Percentiles rank a stretch among this genome's conserved stretches.
These are phyloP conservation scores for Sarcophaga peregrina DNA, from an alignment of 1,140 invertebrate species.

Conservation along the genomic window DNA sequence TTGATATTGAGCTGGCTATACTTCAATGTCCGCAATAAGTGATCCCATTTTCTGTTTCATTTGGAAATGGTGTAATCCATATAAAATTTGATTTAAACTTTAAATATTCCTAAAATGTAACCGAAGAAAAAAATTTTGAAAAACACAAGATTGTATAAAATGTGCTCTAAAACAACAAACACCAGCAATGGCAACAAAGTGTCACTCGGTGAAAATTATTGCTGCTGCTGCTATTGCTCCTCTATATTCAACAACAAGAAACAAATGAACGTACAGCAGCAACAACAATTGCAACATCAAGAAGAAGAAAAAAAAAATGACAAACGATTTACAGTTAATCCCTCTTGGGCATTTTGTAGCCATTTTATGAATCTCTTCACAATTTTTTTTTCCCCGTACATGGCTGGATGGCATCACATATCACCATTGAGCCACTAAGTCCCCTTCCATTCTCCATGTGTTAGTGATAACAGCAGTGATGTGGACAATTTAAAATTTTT, in stretches of 20 bases:
- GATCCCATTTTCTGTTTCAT: too few species aligned
- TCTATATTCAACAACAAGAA: constrained; percentile 13
- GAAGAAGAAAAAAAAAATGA: constrained; percentile 4
- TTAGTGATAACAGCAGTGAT: not conserved
- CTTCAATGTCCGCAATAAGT: too few species aligned
- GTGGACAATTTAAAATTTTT: not conserved
- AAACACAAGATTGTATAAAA: not conserved
- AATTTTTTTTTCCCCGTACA: constrained; percentile 13
- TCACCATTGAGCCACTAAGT: not conserved
- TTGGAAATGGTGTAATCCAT: not conserved
- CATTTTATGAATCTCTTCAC: constrained; percentile 38
- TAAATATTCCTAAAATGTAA: not conserved
- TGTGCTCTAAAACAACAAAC: constrained; percentile 3
- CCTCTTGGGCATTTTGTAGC: constrained; percentile 65
- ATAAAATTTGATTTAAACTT: not conserved
- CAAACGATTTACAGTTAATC: constrained; percentile 64
- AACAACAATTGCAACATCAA: not conserved
- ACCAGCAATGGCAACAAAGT: constrained; percentile 3
- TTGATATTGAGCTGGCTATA: too few species aligned
- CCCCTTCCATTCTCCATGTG: too few species aligned
- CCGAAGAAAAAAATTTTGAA: too few species aligned
- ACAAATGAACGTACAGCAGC: not conserved
- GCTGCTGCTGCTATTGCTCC: not conserved
- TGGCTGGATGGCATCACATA: not conserved
- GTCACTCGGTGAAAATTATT: constrained; percentile 37